Base-by-base conservation (phyloP, 2,113 vertebrate genomes). In the Pelecanoides urinatrix region DNA sequence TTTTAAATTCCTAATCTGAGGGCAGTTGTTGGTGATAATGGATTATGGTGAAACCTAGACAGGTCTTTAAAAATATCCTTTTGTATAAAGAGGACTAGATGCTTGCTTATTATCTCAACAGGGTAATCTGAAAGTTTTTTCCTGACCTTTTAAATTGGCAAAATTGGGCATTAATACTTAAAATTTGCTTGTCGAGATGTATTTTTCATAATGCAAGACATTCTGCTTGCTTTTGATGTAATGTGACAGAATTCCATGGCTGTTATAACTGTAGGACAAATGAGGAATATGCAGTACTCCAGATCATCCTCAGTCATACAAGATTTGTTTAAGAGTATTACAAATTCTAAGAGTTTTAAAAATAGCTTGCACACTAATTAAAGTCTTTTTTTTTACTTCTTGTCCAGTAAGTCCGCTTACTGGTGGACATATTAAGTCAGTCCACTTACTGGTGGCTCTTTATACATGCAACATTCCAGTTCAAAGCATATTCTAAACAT, bases 401-500 rank as follows among this genome's bases (percentile, higher is more conserved):
- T 92, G 10, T 45, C 4, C 40, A 40, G 40, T 15, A 0, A 25
- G 16, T 56, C 13, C 6, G 0, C 27, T 30, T 84, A 26, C 2
- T 61, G 13, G 11, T 76, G 50, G 25, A 40, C 40, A 5, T 40
- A 40, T 11, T 40, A 40, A 40, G 40, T 40, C 40, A 25, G 16
- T 56, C 13, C 6, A 0, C 27, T 30, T 84, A 26, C 2, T 61
- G 13, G 11, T 76, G 50, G 25, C 49, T 56, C 32, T 83, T 47
- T 36, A 8, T 63, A 40, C 10, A 5, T 13, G 9, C 6, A 18
- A 6, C 2, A 6, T 44, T 44, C 30, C 17, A 8, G 45, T 94
- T 89, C 8, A n/a, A 13, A 87, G 44, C 11, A 3, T 12, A 0
- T 50, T 56, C 11, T 0, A 1, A 36, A 6, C 3, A 2, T 29